These are phyloP conservation scores for Corythoichthys haematopterus DNA, from an alignment of 2,113 vertebrate genomes.

Conservation along the genomic window DNA sequence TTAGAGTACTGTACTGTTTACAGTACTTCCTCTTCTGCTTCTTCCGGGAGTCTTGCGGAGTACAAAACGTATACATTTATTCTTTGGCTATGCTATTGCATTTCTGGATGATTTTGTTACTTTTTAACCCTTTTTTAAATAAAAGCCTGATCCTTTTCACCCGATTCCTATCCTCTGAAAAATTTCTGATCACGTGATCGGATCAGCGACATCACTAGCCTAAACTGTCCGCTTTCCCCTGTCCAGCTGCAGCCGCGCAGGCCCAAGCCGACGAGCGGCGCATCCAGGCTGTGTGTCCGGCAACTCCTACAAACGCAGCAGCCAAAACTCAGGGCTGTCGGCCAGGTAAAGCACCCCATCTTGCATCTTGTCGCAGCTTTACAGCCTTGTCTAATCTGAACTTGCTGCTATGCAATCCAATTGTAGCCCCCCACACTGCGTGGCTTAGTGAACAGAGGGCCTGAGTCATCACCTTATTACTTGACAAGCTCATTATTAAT, in stretches of 20 bases:
- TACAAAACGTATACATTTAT: too few relatives aligned
- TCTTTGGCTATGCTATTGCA: too few relatives aligned
- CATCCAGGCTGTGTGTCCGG: slow-evolving; percentile 70
- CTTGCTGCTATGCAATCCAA: slow-evolving; percentile 33
- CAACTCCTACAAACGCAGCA: slow-evolving; percentile 53
- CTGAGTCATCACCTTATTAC: slow-evolving; percentile 51
- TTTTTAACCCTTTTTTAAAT: too few relatives aligned
- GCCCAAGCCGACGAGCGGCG: slow-evolving; percentile 86
- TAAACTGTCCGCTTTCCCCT: neutral
- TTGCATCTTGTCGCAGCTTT: slow-evolving; percentile 6
- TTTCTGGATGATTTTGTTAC: too few relatives aligned
- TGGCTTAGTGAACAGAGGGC: slow-evolving; percentile 32
- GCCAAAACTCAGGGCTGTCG: slow-evolving; percentile 68
- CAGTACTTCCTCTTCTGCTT: too few relatives aligned
- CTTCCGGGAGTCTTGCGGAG: too few relatives aligned
- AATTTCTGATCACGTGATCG: too few relatives aligned
- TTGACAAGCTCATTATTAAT: slow-evolving; percentile 54
- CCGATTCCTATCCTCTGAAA: too few relatives aligned
- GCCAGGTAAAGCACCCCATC: slow-evolving; percentile 76
- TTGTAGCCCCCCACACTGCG: slow-evolving; percentile 27
- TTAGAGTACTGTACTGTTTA: too few relatives aligned
- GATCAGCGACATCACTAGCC: neutral
- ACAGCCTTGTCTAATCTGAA: slow-evolving; percentile 26
- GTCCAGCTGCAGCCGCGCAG: slow-evolving; percentile 84
- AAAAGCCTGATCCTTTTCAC: too few relatives aligned